A percentile compares a stretch with the other conserved stretches of the same genome.
Conservation (phyloP, 2,797 vertebrate genomes). For the Vipera latastei region DNA sequence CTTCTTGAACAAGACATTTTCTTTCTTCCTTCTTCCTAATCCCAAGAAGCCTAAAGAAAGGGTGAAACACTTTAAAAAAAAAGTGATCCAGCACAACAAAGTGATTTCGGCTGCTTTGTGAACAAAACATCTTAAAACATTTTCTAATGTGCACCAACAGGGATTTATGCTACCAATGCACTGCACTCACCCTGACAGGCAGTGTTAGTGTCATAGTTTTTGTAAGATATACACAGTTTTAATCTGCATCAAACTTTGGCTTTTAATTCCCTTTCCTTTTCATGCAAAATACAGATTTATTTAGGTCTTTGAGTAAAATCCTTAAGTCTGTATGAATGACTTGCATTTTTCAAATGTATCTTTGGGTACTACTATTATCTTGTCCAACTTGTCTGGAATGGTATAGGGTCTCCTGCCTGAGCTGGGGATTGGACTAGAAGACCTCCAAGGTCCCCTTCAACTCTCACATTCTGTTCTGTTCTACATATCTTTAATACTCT, state of each 20-base stretch:
- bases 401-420: neutral
- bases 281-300: constrained; percentile 15
- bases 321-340: neutral
- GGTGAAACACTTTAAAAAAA: constrained; percentile 37
- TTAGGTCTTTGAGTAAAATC: neutral
- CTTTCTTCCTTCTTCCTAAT: constrained; percentile 55
- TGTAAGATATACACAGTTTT: constrained; percentile 30
- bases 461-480: neutral
- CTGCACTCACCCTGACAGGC: constrained; percentile 37
- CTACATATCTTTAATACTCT: no score
- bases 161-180: constrained; percentile 48
- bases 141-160: constrained; percentile 53
- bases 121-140: constrained; percentile 57
- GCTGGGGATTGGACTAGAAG: neutral
- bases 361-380: neutral
- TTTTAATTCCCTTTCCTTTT: constrained; percentile 22
- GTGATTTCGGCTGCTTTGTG: constrained; percentile 51
- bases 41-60: constrained; percentile 59
- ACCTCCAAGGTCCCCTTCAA: neutral
- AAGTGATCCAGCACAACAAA: constrained; percentile 58
- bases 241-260: neutral
- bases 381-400: neutral
- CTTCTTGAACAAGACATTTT: constrained; percentile 54
- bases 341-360: constrained; percentile 21
- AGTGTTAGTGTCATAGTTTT: constrained; percentile 34